Evolutionary conservation across 2,888 invertebrate genomes (phyloP), one percentile per base, ranked within the genome.

Genomic region (Volucella inflata): DNA sequence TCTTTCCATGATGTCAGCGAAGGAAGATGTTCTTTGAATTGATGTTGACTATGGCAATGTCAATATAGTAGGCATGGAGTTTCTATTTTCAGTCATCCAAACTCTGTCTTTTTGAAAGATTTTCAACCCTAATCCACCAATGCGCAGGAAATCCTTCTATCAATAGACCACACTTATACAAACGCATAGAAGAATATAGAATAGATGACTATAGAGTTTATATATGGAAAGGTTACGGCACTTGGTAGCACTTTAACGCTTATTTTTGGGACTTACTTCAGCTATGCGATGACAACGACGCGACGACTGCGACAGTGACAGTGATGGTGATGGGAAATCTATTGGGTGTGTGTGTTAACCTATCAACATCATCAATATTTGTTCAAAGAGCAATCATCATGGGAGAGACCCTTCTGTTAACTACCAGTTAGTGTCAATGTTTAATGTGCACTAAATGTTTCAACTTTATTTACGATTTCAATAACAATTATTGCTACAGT

Each of bases 301-400:
- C 30, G 0, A 21, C 21, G 21, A 21, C 21, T 21, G 21, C 21
- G 21, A 30, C 30, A 6, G 30, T 30, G 30, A 30, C 6, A 6
- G 51, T 53, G 62, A 11, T 16, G 55, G 14, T 71, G 84, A 76
- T 48, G 71, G 81, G 17, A 76, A 81, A 85, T 81, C 85, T 76
- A 81, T 85, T 85, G 85, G 81, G 81, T 85, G 85, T 81, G 72
- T 71, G 65, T 59, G 71, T 85, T 72, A 85, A 85, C 81, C 85
- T 85, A 77, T 85, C 85, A 85, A 85, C 85, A 85, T 85, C 81
- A 85, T 85, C 85, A 85, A 85, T 85, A 85, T 85, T 85, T 85
- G 85, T 85, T 85, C 85, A 72, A 72, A 81, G 85, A 68, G 76
- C 81, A 81, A 85, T 85, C 85, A 85, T 85, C 62, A 72, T 77